Conservation (phyloP, 2,797 vertebrate species). For the Melopsittacus undulatus region DNA sequence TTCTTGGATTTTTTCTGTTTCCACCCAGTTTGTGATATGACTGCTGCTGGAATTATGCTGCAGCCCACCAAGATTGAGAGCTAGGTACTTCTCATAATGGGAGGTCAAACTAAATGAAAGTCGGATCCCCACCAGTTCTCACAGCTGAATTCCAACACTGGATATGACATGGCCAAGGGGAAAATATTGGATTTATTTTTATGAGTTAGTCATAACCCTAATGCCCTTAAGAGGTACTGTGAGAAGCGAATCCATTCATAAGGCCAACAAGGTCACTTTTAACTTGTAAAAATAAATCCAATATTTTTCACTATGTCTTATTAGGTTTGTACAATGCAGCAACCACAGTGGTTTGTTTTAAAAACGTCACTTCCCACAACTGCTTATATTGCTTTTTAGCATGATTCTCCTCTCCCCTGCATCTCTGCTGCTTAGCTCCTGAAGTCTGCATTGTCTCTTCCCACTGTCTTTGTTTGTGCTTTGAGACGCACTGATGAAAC, state of each 20-base stretch:
- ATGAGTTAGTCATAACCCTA: constrained; percentile 82
- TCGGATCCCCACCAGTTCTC: constrained; percentile 59
- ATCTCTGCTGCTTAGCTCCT: neutral
- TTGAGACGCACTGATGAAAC: accelerated
- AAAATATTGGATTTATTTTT: constrained; percentile 84
- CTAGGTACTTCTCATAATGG: constrained; percentile 68
- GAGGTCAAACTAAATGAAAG: constrained; percentile 78
- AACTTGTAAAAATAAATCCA: constrained; percentile 84
- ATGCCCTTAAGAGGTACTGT: constrained; percentile 78
- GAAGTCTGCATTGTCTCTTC: neutral
- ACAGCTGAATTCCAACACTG: constrained; percentile 75
- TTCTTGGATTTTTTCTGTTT: neutral
- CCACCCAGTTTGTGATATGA: neutral
- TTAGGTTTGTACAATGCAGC: constrained; percentile 79
- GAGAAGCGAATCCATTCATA: constrained; percentile 78
- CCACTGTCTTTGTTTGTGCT: neutral
- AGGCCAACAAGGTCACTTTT: constrained; percentile 79
- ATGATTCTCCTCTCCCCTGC: neutral
- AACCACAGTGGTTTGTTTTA: constrained; percentile 62
- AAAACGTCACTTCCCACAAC: constrained; percentile 58
- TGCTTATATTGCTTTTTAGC: constrained; percentile 46
- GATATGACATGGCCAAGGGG: constrained; percentile 80
- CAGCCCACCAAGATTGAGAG: constrained; percentile 51
- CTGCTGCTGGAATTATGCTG: neutral
- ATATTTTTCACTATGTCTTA: constrained; percentile 82